Evolutionary conservation across 2,113 vertebrate genomes (phyloP).

Genomic region (Isichthys henryi): DNA sequence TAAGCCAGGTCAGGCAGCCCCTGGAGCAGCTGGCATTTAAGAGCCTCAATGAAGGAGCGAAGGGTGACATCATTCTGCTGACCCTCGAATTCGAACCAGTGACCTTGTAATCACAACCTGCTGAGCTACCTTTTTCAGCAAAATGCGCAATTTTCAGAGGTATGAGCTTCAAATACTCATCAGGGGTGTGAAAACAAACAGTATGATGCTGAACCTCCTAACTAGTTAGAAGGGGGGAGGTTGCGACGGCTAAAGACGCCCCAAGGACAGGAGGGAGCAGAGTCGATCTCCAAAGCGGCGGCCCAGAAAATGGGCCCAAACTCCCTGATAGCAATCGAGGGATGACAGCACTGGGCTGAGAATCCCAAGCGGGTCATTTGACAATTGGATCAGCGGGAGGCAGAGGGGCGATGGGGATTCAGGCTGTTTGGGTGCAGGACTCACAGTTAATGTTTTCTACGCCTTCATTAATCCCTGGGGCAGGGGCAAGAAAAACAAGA

Average conservation of each 20-base stretch:
- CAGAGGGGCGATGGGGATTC: neutral
- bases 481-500: neutral
- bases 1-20: neutral
- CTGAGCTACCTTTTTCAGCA: neutral
- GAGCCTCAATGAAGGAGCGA: neutral
- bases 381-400: neutral
- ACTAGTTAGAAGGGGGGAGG: neutral
- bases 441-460: neutral
- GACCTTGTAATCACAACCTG: neutral
- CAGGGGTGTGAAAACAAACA: neutral
- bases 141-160: neutral
- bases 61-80: neutral
- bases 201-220: neutral
- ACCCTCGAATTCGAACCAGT: neutral
- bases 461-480: neutral
- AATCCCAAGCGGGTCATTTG: neutral
- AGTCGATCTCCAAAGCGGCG: neutral
- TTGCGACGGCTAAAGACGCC: neutral
- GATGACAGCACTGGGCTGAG: neutral
- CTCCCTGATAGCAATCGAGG: neutral
- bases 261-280: neutral
- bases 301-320: neutral
- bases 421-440: neutral
- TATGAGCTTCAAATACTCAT: neutral
- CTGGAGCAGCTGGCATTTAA: neutral